Conservation (phyloP, 1,140 invertebrate species). For the Trachymyrmex septentrionalis region DNA sequence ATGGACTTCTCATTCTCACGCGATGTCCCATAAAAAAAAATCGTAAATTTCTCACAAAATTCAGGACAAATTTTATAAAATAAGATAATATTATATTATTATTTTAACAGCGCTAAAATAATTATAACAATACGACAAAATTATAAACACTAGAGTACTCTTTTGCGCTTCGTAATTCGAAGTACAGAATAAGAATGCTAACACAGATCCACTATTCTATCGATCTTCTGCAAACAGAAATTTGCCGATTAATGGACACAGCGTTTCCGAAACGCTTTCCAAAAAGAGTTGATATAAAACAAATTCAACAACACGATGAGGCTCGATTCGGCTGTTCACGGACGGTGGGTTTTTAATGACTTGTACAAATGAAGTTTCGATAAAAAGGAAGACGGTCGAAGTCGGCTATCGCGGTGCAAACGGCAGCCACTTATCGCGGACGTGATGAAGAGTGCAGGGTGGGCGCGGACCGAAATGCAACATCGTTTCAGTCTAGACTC, state of each 20-base stretch:
- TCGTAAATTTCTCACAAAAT: not conserved
- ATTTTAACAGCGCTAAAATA: not conserved
- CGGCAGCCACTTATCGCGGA: constrained; percentile 80
- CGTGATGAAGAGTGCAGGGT: constrained; percentile 72
- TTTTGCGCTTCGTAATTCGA: not conserved
- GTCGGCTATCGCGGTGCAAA: constrained; percentile 70
- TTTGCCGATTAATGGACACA: constrained; percentile 29
- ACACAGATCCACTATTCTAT: not conserved
- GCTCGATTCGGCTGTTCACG: constrained; percentile 63
- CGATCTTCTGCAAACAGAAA: constrained; percentile 48
- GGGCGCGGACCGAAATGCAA: constrained; percentile 76
- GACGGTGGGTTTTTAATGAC: constrained; percentile 76
- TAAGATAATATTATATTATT: not conserved
- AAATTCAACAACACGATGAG: constrained; percentile 29
- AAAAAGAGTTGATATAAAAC: constrained; percentile 47
- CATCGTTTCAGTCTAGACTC: constrained; percentile 80
- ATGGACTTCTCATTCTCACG: not conserved
- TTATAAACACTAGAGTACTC: not conserved
- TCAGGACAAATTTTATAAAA: constrained; percentile 2
- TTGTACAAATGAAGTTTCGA: constrained; percentile 81
- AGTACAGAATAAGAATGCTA: not conserved
- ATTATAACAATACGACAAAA: not conserved
- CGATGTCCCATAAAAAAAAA: not conserved
- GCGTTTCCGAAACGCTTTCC: constrained; percentile 20
- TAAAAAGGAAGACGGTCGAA: constrained; percentile 73